phyloP scores from a whole-genome alignment of 1,140 invertebrate genomes.

The Oedothorax gibbosus region DNA sequence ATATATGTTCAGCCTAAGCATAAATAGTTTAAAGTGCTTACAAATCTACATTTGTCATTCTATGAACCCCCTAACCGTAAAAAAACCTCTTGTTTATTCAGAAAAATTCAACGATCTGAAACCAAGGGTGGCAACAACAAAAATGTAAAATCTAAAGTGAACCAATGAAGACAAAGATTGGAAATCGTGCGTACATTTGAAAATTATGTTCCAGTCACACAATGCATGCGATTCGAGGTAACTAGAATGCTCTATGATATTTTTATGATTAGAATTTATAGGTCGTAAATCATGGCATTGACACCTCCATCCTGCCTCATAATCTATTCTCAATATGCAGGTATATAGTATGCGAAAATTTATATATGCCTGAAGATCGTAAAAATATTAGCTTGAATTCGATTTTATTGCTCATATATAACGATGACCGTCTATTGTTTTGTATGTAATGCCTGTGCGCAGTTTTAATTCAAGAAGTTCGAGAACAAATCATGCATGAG shows the following conservation, averaged over 20 bases:
- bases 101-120: constrained; percentile 8
- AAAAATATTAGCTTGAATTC: constrained; percentile 48
- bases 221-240: constrained; percentile 15
- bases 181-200: background rate
- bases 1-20: too few relatives aligned
- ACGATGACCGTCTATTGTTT: constrained; percentile 43
- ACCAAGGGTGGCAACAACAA: background rate
- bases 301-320: constrained; percentile 45
- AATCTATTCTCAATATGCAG: constrained; percentile 58
- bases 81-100: constrained; percentile 18
- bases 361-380: constrained; percentile 38
- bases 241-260: constrained; percentile 28
- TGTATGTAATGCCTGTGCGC: constrained; percentile 18
- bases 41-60: too few relatives aligned
- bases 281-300: constrained; percentile 47
- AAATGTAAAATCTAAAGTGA: constrained; percentile 13
- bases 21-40: too few relatives aligned
- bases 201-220: constrained; percentile 30
- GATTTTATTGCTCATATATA: constrained; percentile 52
- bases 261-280: constrained; percentile 43
- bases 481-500: constrained; percentile 19
- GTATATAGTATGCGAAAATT: constrained; percentile 40
- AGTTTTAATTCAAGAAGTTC: constrained; percentile 34
- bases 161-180: constrained; percentile 13
- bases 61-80: background rate